A percentile compares a stretch with the other conserved stretches of the same genome.
phyloP scores from a whole-genome alignment of 2,797 vertebrate species.

The Monodelphis domestica region DNA sequence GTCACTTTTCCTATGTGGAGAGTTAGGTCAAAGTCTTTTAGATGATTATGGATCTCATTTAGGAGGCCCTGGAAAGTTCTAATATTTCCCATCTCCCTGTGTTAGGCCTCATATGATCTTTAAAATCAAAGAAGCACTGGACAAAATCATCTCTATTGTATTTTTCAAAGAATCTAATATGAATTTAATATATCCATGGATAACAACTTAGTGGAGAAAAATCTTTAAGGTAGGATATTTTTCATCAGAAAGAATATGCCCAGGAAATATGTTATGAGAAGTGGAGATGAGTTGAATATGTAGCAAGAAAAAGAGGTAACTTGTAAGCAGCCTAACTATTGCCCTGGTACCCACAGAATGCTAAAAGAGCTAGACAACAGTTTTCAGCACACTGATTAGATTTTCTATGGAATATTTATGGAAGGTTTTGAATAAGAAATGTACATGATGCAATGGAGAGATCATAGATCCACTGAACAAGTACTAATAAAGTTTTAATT shows the following conservation, averaged over 20 bases:
- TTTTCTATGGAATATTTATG: not conserved
- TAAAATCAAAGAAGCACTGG: not conserved
- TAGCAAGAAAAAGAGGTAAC: not conserved
- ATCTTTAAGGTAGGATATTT: not conserved
- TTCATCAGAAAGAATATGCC: not conserved
- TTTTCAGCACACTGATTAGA: not conserved
- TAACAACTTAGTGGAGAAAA: not conserved
- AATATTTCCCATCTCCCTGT: not conserved
- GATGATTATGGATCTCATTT: not conserved
- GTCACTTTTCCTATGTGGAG: not conserved
- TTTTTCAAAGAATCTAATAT: not conserved
- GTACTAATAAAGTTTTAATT: conserved; percentile 23
- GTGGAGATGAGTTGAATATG: not conserved
- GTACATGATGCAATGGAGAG: not conserved
- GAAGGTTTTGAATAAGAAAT: not conserved
- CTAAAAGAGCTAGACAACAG: not conserved
- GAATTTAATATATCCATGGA: not conserved
- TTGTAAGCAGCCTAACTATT: not conserved
- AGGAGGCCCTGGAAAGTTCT: not conserved
- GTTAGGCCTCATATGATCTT: not conserved
- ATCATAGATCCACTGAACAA: not conserved
- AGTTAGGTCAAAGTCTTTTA: not conserved
- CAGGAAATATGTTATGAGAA: not conserved
- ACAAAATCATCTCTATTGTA: not conserved
- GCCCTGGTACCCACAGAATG: not conserved